Base-by-base conservation (phyloP, 92 coral and sea anemone genomes). In the Porites divaricata region DNA sequence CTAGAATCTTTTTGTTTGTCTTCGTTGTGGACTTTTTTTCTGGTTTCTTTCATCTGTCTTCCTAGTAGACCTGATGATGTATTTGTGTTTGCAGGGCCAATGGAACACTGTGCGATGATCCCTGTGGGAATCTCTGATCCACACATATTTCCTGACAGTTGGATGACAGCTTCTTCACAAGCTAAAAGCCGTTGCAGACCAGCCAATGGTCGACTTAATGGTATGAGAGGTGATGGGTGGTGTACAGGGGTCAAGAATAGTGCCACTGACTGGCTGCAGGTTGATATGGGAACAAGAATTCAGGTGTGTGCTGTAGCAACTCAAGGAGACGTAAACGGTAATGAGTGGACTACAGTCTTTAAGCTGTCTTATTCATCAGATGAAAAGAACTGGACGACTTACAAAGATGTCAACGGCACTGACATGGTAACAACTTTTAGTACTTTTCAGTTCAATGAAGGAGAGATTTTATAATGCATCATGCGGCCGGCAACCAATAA, bases 221-320 rank as follows among this genome's bases (percentile, higher is more conserved):
- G 41, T 67, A 28, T 0, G 14, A 19, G 35, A 23, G 72, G 72
- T 9, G 72, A 67, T 17, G 49, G 72, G 1, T 67, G 72, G 72
- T 67, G 72, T n/a, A 13, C 72, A 6, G 9, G 1, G 24, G 20
- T 9, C 0, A 0, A 11, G 2, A 6, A 6, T n/a, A 67, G 35
- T 2, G 22, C 26, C 24, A 14, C 21, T 13, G 72, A 67, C 72
- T 67, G 72, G 72, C 72, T 67, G 8, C 26, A 67, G 35, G 49
- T 67, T 67, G 26, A 67, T 21, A 11, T 67, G 10, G 72, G 72
- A 67, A 67, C 13, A 0, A 19, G 0, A 15, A 12, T 67, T 28
- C 10, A 67, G 12, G 72, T 23, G 72, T 67, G 72, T 8, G 72
- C 72, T 28, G 49, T 67, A 8, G 72, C 72, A 15, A 67, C 72